phyloP scores from a whole-genome alignment of 2,888 invertebrate genomes.

The Polydrusus tereticollis region DNA sequence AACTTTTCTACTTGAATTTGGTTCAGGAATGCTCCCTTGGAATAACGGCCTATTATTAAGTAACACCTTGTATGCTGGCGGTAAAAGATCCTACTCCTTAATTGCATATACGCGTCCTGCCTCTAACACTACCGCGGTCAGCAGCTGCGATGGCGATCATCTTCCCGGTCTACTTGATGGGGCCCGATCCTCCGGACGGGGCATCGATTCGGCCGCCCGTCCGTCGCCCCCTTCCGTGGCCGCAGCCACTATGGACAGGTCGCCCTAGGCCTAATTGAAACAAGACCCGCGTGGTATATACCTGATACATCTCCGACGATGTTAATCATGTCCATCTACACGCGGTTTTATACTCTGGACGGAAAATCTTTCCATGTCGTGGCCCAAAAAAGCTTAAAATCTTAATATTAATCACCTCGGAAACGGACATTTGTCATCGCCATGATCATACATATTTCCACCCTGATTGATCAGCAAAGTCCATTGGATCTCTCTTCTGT shows the following conservation, averaged over 20 bases:
- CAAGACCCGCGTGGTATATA: constrained; percentile 24
- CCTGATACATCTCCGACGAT: constrained; percentile 10
- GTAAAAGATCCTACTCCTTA: background rate
- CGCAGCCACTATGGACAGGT: constrained; percentile 4
- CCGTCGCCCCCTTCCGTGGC: background rate
- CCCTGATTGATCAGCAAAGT: background rate
- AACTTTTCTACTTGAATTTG: no score
- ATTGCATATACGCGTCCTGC: constrained; percentile 17
- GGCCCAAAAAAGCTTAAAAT: no score
- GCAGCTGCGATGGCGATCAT: constrained; percentile 31
- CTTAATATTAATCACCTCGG: no score
- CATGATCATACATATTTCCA: no score
- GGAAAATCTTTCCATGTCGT: background rate
- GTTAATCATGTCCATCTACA: constrained; percentile 11
- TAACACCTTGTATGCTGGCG: background rate
- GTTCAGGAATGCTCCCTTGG: no score
- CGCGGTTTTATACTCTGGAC: constrained; percentile 8
- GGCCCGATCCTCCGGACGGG: constrained; percentile 17
- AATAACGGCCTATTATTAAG: no score
- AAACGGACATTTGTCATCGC: no score
- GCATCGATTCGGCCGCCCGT: constrained; percentile 29
- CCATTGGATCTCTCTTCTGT: constrained; percentile 21
- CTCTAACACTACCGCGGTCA: constrained; percentile 18
- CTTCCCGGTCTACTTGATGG: constrained; percentile 30
- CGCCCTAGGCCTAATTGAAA: constrained; percentile 31